Conservation (phyloP, 1,140 invertebrate genomes). For the Drosophila sulfurigaster region DNA sequence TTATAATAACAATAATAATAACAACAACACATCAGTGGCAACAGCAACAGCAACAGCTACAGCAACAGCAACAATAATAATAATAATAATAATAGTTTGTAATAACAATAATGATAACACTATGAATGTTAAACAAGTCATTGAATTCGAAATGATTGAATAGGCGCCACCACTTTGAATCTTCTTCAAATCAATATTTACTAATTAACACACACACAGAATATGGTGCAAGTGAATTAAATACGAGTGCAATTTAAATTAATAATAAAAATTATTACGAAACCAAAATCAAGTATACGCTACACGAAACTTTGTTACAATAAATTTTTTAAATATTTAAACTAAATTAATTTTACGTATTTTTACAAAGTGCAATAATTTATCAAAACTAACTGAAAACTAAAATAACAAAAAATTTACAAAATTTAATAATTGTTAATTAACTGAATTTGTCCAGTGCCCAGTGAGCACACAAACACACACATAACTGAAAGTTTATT, state of each 20-base stretch:
- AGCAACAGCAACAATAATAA: conserved; percentile 59
- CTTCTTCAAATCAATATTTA: conserved; percentile 34
- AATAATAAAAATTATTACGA: conserved; percentile 35
- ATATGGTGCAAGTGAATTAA: conserved; percentile 52
- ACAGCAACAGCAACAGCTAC: conserved; percentile 59
- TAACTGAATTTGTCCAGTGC: conserved; percentile 6
- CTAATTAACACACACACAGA: conserved; percentile 20
- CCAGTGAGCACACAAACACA: background rate
- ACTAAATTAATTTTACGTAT: conserved; percentile 18
- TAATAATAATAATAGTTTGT: conserved; percentile 66
- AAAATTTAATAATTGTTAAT: conserved; percentile 2
- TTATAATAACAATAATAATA: conserved; percentile 50
- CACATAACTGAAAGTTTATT: background rate
- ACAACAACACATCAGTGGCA: conserved; percentile 59
- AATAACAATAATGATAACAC: conserved; percentile 60
- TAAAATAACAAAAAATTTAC: conserved; percentile 8
- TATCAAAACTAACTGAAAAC: conserved; percentile 24
- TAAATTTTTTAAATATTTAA: conserved; percentile 27
- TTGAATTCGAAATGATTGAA: conserved; percentile 39
- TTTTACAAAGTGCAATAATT: conserved; percentile 65
- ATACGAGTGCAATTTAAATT: conserved; percentile 67
- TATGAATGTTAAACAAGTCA: conserved; percentile 39
- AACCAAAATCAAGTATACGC: conserved; percentile 70
- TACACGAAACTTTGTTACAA: conserved; percentile 57
- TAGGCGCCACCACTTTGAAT: conserved; percentile 47